These are phyloP conservation scores for Tillus elongatus DNA, from an alignment of 2,888 invertebrate species.

Conservation along the genomic window DNA sequence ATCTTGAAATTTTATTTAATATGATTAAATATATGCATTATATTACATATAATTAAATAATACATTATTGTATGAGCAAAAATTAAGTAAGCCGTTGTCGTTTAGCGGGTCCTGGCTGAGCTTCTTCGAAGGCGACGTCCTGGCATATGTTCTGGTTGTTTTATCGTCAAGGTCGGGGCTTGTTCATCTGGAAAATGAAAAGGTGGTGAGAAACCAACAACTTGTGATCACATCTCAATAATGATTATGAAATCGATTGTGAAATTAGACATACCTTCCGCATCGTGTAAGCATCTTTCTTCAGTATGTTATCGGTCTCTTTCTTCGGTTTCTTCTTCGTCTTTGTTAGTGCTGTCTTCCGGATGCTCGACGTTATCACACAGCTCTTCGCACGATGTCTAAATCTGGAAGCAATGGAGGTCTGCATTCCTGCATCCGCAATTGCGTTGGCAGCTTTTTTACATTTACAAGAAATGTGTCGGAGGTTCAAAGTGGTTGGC, in stretches of 20 bases:
- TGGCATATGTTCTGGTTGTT: neutral
- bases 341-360: conserved; percentile 9
- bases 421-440: conserved; percentile 11
- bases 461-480: conserved; percentile 9
- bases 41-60: too few species aligned
- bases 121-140: conserved; percentile 9
- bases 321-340: conserved; percentile 1
- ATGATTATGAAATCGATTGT: too few species aligned
- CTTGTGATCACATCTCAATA: too few species aligned
- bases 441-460: conserved; percentile 12
- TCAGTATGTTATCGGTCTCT: neutral
- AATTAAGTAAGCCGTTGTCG: too few species aligned
- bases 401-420: conserved; percentile 9
- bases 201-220: too few species aligned
- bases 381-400: conserved; percentile 5
- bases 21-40: too few species aligned
- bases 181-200: too few species aligned
- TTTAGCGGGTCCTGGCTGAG: too few species aligned
- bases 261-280: too few species aligned
- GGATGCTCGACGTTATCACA: neutral
- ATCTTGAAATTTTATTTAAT: too few species aligned
- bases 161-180: conserved; percentile 6
- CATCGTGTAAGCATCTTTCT: neutral
- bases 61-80: too few species aligned
- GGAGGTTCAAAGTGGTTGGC: conserved; percentile 1